Evolutionary conservation across 2,113 vertebrate species (phyloP).

Genomic region (Pedionomus torquatus): DNA sequence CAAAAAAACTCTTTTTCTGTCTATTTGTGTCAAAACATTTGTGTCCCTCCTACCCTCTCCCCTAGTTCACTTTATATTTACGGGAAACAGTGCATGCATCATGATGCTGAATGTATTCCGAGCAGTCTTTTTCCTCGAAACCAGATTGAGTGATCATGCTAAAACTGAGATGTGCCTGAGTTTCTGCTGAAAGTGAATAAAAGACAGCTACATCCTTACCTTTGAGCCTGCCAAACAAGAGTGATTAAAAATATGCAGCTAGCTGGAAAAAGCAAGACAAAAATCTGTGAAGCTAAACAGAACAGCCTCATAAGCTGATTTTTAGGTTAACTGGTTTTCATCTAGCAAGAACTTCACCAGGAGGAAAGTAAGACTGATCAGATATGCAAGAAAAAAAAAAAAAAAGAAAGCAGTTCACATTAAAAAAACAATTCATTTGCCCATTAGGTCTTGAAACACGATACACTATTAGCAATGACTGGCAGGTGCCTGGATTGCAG

Average conservation of each 20-base stretch:
- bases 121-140: not conserved
- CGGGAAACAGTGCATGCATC: fast-evolving
- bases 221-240: not conserved
- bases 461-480: not conserved
- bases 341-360: not conserved
- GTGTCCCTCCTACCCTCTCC: not conserved
- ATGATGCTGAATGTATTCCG: not conserved
- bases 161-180: not conserved
- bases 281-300: not conserved
- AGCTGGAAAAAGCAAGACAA: not conserved
- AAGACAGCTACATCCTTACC: not conserved
- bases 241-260: not conserved
- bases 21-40: conserved; percentile 17
- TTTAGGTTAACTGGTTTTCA: not conserved
- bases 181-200: not conserved
- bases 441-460: not conserved
- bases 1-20: not conserved
- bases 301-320: not conserved
- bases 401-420: not conserved
- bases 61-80: not conserved
- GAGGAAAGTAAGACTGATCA: not conserved
- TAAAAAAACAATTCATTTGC: not conserved
- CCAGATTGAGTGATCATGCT: not conserved
- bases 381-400: not conserved
- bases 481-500: not conserved